A percentile compares a stretch with the other conserved stretches of the same genome.
phyloP scores from a whole-genome alignment of 2,797 vertebrate genomes.

The Clarias platycephalus region DNA sequence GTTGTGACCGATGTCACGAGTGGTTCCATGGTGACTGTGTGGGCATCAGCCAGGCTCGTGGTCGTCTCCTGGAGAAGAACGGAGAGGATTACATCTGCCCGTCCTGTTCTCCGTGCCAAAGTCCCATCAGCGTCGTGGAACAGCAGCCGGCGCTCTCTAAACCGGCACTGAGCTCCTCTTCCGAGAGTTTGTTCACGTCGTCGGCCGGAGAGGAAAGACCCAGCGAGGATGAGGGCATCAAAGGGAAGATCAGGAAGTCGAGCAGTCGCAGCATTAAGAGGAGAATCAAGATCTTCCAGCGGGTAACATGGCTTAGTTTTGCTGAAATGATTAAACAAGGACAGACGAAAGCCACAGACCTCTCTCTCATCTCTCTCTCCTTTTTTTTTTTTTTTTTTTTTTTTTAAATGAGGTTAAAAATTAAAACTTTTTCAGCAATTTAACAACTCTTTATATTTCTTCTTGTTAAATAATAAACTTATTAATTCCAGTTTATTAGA shows the following conservation, averaged over 20 bases:
- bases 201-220: slow-evolving; percentile 68
- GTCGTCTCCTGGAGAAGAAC: slow-evolving; percentile 78
- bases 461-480: neutral
- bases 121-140: slow-evolving; percentile 42
- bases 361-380: neutral
- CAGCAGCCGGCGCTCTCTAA: slow-evolving; percentile 46
- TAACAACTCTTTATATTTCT: neutral
- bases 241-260: slow-evolving; percentile 83
- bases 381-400: neutral
- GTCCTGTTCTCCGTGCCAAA: slow-evolving; percentile 76
- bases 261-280: slow-evolving; percentile 77
- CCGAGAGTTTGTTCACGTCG: slow-evolving; percentile 63
- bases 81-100: slow-evolving; percentile 87
- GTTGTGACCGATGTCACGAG: slow-evolving; percentile 89
- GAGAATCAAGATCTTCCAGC: slow-evolving; percentile 80
- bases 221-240: slow-evolving; percentile 74
- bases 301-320: slow-evolving; percentile 61
- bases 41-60: slow-evolving; percentile 82
- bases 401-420: neutral
- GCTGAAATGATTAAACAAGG: slow-evolving; percentile 20
- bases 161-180: slow-evolving; percentile 46
- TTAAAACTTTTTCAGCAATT: neutral
- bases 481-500: neutral
- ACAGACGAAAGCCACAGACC: neutral
- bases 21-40: slow-evolving; percentile 94